Conservation (phyloP, 2,113 vertebrate species). For the Rana temporaria region DNA sequence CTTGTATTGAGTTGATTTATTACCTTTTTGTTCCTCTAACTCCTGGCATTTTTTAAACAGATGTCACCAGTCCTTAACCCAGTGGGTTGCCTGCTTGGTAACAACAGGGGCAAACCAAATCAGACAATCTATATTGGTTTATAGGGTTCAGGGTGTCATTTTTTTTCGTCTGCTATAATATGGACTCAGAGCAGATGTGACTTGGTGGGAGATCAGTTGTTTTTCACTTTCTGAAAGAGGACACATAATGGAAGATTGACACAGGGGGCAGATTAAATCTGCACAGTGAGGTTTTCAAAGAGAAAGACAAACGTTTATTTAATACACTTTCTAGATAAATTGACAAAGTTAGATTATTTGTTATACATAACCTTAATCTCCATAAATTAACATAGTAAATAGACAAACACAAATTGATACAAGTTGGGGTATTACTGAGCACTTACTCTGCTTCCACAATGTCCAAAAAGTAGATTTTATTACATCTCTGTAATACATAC, state of each 20-base stretch:
- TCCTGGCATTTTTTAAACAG: constrained; percentile 66
- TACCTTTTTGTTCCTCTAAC: constrained; percentile 56
- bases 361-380: neutral
- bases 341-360: too few species aligned
- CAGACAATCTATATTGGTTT: constrained; percentile 76
- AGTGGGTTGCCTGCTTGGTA: constrained; percentile 66
- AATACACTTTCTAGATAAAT: too few species aligned
- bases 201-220: constrained; percentile 63
- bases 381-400: neutral
- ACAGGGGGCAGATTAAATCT: constrained; percentile 37
- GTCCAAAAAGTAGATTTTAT: too few species aligned
- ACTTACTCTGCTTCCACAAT: too few species aligned
- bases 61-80: constrained; percentile 72
- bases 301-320: constrained; percentile 2
- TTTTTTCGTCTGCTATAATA: constrained; percentile 69
- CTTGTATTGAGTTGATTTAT: constrained; percentile 56
- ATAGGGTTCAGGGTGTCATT: constrained; percentile 67
- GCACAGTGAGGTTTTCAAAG: neutral
- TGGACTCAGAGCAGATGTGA: constrained; percentile 78
- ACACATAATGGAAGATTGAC: constrained; percentile 56
- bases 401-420: too few species aligned
- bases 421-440: too few species aligned
- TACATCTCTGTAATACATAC: too few species aligned
- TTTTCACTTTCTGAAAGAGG: constrained; percentile 61
- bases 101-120: constrained; percentile 71